phyloP scores from a whole-genome alignment of 2,888 invertebrate species.

The Troides helena region DNA sequence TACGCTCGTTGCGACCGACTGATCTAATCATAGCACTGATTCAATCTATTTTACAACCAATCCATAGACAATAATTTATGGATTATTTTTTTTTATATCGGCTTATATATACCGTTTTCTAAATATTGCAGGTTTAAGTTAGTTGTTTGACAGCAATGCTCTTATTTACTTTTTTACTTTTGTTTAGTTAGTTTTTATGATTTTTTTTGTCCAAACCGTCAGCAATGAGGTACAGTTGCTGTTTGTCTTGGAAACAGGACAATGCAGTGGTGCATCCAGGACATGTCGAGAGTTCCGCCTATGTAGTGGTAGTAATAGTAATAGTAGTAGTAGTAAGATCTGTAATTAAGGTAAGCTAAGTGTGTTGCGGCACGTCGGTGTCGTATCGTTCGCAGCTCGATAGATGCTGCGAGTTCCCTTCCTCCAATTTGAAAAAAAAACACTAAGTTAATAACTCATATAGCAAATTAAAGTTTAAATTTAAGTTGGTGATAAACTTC shows the following conservation, averaged over 20 bases:
- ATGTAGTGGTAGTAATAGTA: constrained; percentile 40
- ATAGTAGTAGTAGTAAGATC: constrained; percentile 51
- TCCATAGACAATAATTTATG: no score
- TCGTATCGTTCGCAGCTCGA: no score
- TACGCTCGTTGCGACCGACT: no score
- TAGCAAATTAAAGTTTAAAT: not conserved
- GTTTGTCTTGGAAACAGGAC: constrained; percentile 10
- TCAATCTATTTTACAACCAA: no score
- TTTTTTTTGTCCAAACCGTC: not conserved
- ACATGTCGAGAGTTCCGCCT: constrained; percentile 75
- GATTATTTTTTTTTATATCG: no score
- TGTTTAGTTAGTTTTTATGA: not conserved
- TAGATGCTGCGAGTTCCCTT: not conserved
- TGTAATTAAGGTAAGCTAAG: constrained; percentile 1
- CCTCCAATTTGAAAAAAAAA: not conserved
- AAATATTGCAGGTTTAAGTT: no score
- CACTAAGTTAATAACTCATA: not conserved
- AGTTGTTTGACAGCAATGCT: not conserved
- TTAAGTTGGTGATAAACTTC: not conserved
- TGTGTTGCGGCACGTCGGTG: not conserved
- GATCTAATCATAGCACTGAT: no score
- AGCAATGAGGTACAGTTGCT: not conserved
- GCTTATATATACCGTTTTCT: no score
- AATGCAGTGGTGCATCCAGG: constrained; percentile 44
- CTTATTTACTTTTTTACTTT: not conserved